Percentiles rank a stretch among this genome's conserved stretches.
Evolutionary conservation across 1,140 invertebrate genomes (phyloP).

Genomic region (Hyposmocoma kahamanoa): DNA sequence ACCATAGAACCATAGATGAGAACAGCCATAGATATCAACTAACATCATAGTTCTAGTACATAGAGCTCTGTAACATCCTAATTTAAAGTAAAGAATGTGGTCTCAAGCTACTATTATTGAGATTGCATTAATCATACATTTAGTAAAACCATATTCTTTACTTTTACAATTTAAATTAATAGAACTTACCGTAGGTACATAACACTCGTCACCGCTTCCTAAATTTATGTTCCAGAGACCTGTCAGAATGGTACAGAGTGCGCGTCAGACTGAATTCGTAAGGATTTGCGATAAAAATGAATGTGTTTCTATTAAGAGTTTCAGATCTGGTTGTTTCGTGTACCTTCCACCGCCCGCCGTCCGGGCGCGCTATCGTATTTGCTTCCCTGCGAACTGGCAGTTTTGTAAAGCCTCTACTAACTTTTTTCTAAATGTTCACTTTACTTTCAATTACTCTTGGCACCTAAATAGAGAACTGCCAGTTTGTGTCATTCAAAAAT

Average conservation of each 20-base stretch:
- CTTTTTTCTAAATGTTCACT: background rate
- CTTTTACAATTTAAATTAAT: conserved; percentile 4
- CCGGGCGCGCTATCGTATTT: conserved; percentile 60
- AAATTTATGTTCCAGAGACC: conserved; percentile 84
- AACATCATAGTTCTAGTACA: background rate
- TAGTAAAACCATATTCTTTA: background rate
- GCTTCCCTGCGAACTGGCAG: conserved; percentile 65
- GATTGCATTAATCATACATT: no score
- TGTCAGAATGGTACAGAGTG: conserved; percentile 83
- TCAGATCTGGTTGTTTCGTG: conserved; percentile 64
- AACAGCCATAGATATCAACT: background rate
- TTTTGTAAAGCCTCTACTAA: conserved; percentile 24
- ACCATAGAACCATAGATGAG: background rate
- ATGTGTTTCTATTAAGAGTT: conserved; percentile 64
- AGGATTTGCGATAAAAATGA: conserved; percentile 69
- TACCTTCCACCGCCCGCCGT: conserved; percentile 68
- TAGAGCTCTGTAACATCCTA: background rate
- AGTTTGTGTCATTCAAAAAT: conserved; percentile 43
- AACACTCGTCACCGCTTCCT: conserved; percentile 65
- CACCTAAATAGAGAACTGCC: conserved; percentile 59
- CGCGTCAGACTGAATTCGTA: conserved; percentile 85
- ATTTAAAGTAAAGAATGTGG: background rate
- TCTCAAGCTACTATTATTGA: no score
- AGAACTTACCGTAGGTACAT: conserved; percentile 28
- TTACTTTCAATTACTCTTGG: no score